Percentiles rank a stretch among this genome's conserved stretches.
phyloP scores from a whole-genome alignment of 2,888 invertebrate genomes.

The Lepidochrysops patricia region DNA sequence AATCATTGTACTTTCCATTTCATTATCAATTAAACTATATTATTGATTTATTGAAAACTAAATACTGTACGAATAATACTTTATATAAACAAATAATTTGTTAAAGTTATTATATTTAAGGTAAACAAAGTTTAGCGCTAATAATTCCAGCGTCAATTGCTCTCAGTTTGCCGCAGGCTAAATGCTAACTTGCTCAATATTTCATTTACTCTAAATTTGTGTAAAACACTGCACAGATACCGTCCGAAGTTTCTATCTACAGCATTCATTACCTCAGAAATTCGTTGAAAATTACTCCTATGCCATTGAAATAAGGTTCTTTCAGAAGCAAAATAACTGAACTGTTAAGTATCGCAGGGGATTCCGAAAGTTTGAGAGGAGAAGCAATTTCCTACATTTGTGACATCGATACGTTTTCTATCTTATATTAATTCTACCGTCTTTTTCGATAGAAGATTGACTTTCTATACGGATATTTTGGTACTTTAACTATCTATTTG shows the following conservation, averaged over 20 bases:
- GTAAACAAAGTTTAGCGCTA: neutral
- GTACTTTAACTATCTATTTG: too few species aligned
- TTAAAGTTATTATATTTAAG: neutral
- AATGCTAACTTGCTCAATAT: slow-evolving; percentile 18
- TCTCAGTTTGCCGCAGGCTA: neutral
- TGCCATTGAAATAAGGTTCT: too few species aligned
- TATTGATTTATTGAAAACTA: too few species aligned
- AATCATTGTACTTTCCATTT: too few species aligned
- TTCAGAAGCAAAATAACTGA: too few species aligned
- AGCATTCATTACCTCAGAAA: too few species aligned
- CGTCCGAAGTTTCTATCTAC: slow-evolving; percentile 42
- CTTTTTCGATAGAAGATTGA: slow-evolving; percentile 4
- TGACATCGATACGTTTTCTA: slow-evolving; percentile 40
- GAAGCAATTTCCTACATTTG: slow-evolving; percentile 51
- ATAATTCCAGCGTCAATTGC: neutral
- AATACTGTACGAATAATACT: too few species aligned
- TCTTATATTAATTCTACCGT: slow-evolving; percentile 11
- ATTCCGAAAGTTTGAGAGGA: slow-evolving; percentile 43
- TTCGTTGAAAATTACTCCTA: too few species aligned
- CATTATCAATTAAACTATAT: too few species aligned
- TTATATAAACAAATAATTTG: too few species aligned
- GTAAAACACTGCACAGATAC: slow-evolving; percentile 28
- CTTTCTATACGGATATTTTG: too few species aligned
- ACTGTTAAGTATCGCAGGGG: slow-evolving; percentile 35
- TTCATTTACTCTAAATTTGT: slow-evolving; percentile 28